Evolutionary conservation across 2,113 vertebrate species (phyloP).

Genomic region (Phycodurus eques): DNA sequence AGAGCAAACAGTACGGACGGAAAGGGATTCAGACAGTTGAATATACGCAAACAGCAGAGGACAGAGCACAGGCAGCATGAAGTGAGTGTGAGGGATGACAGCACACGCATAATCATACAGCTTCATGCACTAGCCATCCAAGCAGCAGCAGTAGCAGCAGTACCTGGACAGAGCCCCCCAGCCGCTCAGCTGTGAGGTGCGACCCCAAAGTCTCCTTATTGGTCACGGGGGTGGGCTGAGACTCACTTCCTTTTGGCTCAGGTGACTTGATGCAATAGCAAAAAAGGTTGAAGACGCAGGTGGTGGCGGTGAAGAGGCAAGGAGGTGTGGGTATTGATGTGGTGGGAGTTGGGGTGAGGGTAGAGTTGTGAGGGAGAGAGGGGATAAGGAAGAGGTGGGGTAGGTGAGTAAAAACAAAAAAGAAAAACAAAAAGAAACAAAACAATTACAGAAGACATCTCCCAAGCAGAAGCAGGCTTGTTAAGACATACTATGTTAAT

Average conservation of each 20-base stretch:
- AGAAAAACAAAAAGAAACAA: conserved; percentile 47
- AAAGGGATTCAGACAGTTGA: conserved; percentile 32
- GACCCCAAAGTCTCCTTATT: conserved; percentile 86
- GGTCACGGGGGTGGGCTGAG: conserved; percentile 83
- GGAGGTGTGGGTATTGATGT: conserved; percentile 18
- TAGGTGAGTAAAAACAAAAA: conserved; percentile 44
- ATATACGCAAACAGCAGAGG: conserved; percentile 20
- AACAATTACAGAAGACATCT: conserved; percentile 72
- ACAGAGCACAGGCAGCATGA: conserved; percentile 29
- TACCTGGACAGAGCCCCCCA: conserved; percentile 91
- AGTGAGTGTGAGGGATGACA: conserved; percentile 19
- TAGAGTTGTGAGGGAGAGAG: conserved; percentile 40
- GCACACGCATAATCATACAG: conserved; percentile 33
- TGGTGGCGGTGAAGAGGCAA: conserved; percentile 52
- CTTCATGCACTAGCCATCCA: conserved; percentile 58
- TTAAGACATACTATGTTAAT: conserved; percentile 76
- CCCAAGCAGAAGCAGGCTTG: conserved; percentile 75
- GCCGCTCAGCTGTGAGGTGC: conserved; percentile 84
- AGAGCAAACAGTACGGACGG: conserved; percentile 31
- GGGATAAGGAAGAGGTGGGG: conserved; percentile 39
- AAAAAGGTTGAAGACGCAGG: conserved; percentile 68
- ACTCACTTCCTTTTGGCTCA: conserved; percentile 86
- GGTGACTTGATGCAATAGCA: conserved; percentile 79
- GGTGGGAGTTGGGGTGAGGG: conserved; percentile 32
- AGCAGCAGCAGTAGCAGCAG: conserved; percentile 69